A percentile compares a stretch with the other conserved stretches of the same genome.
phyloP scores from a whole-genome alignment of 2,113 vertebrate genomes.

The Hydropotes inermis region DNA sequence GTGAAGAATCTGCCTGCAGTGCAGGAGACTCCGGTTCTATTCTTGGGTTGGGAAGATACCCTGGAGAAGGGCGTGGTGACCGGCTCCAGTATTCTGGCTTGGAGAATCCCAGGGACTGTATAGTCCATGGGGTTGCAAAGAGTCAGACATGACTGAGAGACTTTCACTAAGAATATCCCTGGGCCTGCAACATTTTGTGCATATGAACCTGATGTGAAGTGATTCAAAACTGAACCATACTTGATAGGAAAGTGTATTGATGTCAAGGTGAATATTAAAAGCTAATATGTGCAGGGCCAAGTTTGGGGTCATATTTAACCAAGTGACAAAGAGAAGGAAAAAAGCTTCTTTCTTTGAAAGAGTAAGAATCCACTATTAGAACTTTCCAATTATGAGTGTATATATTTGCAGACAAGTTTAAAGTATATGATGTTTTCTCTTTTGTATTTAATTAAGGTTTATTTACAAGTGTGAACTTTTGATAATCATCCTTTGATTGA shows the following conservation, averaged over 20 bases:
- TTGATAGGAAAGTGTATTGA: not conserved
- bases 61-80: not conserved
- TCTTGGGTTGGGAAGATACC: not conserved
- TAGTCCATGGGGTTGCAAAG: not conserved
- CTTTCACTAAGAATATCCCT: not conserved
- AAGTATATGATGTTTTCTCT: not conserved
- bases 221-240: not conserved
- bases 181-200: not conserved
- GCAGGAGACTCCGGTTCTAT: not conserved
- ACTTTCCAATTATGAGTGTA: not conserved
- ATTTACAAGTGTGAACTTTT: constrained; percentile 60
- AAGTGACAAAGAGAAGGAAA: not conserved
- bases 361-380: not conserved
- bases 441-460: not conserved
- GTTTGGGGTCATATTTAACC: not conserved
- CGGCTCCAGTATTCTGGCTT: not conserved
- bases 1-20: not conserved
- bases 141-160: not conserved
- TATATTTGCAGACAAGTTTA: not conserved
- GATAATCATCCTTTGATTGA: constrained; percentile 24
- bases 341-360: not conserved
- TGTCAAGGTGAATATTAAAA: not conserved
- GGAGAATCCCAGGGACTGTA: not conserved
- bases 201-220: not conserved
- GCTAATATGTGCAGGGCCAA: not conserved